These are phyloP conservation scores for Tipula lateralis DNA, from an alignment of 2,888 invertebrate species.

Conservation along the genomic window DNA sequence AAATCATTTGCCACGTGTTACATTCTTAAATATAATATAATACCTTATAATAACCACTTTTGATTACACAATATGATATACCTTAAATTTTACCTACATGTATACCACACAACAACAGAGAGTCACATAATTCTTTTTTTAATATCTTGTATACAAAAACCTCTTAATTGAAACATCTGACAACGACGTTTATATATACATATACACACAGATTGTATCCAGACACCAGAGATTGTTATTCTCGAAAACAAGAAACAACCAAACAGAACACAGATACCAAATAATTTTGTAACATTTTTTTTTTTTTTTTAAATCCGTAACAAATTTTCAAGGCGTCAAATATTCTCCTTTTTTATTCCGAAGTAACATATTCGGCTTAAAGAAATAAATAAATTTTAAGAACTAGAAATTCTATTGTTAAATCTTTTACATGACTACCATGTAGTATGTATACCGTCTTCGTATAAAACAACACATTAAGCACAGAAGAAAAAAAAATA, in stretches of 20 bases:
- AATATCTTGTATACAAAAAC: background rate
- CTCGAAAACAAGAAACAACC: background rate
- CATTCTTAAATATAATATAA: background rate
- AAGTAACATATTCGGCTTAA: conserved; percentile 1
- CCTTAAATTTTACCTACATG: background rate
- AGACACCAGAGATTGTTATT: background rate
- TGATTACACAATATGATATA: background rate
- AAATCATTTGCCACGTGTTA: background rate
- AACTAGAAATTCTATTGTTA: conserved; percentile 11
- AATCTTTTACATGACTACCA: background rate
- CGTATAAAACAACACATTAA: background rate
- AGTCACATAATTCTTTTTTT: background rate
- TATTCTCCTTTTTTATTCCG: conserved; percentile 11
- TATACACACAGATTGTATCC: too few relatives aligned
- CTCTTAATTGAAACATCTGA: conserved; percentile 11
- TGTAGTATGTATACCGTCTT: background rate
- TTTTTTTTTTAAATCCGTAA: background rate
- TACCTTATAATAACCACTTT: background rate
- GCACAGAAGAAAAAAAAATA: background rate
- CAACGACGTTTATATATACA: background rate
- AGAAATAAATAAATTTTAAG: background rate
- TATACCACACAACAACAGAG: background rate
- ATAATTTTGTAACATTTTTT: background rate
- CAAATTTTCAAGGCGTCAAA: conserved; percentile 15
- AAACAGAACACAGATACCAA: background rate